phyloP scores from a whole-genome alignment of 2,113 vertebrate genomes.

The Alethe castanea region DNA sequence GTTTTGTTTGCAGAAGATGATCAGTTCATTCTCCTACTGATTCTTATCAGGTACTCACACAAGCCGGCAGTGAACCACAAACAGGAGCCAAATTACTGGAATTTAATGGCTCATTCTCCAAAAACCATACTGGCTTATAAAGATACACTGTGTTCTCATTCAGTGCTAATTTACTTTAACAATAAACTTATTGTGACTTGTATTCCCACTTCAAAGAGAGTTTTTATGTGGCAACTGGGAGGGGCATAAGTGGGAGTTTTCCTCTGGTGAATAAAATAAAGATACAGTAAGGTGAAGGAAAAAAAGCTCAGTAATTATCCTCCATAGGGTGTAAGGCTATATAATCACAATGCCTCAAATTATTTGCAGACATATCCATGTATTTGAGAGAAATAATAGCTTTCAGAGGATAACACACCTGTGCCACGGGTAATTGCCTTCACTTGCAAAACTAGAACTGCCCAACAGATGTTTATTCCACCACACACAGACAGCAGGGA shows the following conservation, averaged over 20 bases:
- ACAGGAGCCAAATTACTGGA: constrained; percentile 54
- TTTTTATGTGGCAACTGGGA: constrained; percentile 47
- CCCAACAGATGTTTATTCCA: constrained; percentile 70
- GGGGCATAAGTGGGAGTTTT: constrained; percentile 26
- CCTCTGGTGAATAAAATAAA: constrained; percentile 51
- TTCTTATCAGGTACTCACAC: constrained; percentile 43
- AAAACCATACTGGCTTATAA: constrained; percentile 29
- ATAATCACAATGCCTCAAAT: constrained; percentile 68
- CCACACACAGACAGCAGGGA: constrained; percentile 62
- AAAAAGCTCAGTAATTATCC: constrained; percentile 61
- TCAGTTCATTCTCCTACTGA: constrained; percentile 10
- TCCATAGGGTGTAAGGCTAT: constrained; percentile 45
- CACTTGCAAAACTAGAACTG: constrained; percentile 62
- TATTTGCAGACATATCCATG: constrained; percentile 72
- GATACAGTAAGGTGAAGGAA: constrained; percentile 40
- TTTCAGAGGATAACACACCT: constrained; percentile 72
- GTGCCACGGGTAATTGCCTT: constrained; percentile 72
- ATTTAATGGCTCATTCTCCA: constrained; percentile 55
- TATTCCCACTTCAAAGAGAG: constrained; percentile 49
- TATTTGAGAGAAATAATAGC: constrained; percentile 67
- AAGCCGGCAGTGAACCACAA: not conserved
- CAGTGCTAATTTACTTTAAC: constrained; percentile 52
- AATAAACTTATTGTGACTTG: constrained; percentile 62
- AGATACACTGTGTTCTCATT: constrained; percentile 48
- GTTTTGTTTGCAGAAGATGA: constrained; percentile 30